Conservation (phyloP, 2,113 vertebrate species). For the Abramis brama region DNA sequence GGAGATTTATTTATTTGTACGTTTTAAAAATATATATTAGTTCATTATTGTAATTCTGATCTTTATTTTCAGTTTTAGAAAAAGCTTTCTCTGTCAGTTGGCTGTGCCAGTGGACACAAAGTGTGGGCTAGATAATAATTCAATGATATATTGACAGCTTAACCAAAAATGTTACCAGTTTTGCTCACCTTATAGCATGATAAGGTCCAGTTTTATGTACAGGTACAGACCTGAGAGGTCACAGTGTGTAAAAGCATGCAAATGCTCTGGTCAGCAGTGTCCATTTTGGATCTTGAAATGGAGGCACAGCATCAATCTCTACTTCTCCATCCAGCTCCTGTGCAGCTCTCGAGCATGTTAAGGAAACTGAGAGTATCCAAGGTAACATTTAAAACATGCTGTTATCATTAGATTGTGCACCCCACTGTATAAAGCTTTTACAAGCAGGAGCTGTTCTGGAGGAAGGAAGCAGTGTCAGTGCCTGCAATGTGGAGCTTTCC, state of each 20-base stretch:
- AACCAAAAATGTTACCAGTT: background rate
- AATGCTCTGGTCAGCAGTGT: slow-evolving; percentile 8
- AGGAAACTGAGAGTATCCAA: slow-evolving; percentile 49
- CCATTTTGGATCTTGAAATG: slow-evolving; percentile 52
- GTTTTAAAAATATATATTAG: no score
- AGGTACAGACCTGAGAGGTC: background rate
- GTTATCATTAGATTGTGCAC: slow-evolving; percentile 44
- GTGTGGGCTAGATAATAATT: background rate
- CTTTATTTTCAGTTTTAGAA: no score
- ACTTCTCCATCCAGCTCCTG: background rate
- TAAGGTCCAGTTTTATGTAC: background rate
- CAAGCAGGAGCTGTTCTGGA: slow-evolving; percentile 38
- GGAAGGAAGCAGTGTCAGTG: slow-evolving; percentile 37
- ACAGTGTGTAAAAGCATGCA: background rate
- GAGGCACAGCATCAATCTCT: slow-evolving; percentile 35
- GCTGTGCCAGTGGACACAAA: background rate
- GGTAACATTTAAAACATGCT: slow-evolving; percentile 55
- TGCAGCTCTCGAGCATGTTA: slow-evolving; percentile 9
- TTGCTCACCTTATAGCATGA: background rate
- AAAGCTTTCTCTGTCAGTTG: no score
- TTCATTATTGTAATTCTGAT: no score
- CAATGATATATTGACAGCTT: background rate
- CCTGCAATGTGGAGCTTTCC: slow-evolving; percentile 17
- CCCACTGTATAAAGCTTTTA: slow-evolving; percentile 51
- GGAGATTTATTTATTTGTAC: background rate